Evolutionary conservation across 2,113 vertebrate species (phyloP), one percentile per base, ranked within the genome.

Genomic region (Gobio gobio): DNA sequence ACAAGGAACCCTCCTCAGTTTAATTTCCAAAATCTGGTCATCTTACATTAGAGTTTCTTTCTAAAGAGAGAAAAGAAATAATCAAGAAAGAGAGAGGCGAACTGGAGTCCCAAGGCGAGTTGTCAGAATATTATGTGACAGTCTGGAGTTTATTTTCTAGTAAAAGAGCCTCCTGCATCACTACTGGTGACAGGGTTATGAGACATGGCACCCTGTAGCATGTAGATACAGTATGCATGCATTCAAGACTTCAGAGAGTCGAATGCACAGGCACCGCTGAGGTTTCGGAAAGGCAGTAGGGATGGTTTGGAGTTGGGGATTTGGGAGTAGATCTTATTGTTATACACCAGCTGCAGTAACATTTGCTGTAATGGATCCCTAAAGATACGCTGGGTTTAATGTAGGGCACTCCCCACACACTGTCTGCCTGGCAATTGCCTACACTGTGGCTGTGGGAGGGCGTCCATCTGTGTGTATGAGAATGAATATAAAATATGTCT

Each of bases 301-400:
- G 70, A 33, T 54, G 40, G 40, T 73, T 24, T 8, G 56, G 36
- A 24, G 36, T 18, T 79, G 36, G 24, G 10, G 45, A 33, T 81
- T 22, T 79, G 63, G 36, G 26, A 58, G 26, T 43, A 20, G 81
- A 61, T 84, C 24, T 43, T 24, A 64, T 63, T 80, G 75, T 80
- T 76, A 74, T 85, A 59, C 33, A 80, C 68, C 13, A 36, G 78
- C 24, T 56, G 72, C 43, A 45, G 78, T 22, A 29, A 49, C 18
- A 49, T 81, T 81, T 66, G 61, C 14, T 81, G 72, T 84, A 89
- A 89, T 87, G 82, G 83, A 87, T 87, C 88, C 84, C 86, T 20
- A 66, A 73, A 83, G 47, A 82, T 26, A 20, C 1, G 58, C 70
- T 72, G 49, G 47, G 75, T 75, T 61, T 70, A 83, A 80, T 61